Conservation (phyloP, 2,113 vertebrate species). For the Percopsis transmontana region DNA sequence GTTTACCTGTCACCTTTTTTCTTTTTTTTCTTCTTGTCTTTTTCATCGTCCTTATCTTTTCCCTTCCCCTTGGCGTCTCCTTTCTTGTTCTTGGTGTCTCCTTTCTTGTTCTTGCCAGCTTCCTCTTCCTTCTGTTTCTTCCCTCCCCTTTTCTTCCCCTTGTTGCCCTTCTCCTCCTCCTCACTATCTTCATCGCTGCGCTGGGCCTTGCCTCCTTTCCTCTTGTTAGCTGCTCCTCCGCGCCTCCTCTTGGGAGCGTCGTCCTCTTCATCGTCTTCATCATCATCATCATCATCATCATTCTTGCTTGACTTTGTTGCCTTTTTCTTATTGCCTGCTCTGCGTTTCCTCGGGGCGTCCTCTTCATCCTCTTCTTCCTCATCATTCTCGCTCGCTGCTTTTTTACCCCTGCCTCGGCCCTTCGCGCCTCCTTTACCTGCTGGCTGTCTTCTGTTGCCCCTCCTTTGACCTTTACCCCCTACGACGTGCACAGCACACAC, state of each 20-base stretch:
- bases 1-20: constrained; percentile 75
- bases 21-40: constrained; percentile 75
- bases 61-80: constrained; percentile 57
- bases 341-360: constrained; percentile 63
- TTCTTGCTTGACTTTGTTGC: constrained; percentile 41
- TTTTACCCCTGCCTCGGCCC: constrained; percentile 59
- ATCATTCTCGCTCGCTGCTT: constrained; percentile 59
- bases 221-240: constrained; percentile 57
- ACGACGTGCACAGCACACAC: constrained; percentile 7
- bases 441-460: constrained; percentile 58
- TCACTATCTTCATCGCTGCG: constrained; percentile 62
- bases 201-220: constrained; percentile 57
- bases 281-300: constrained; percentile 60
- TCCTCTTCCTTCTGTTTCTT: constrained; percentile 56
- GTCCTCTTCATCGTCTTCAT: constrained; percentile 47
- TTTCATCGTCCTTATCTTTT: constrained; percentile 59
- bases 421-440: constrained; percentile 55
- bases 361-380: constrained; percentile 69
- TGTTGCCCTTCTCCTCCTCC: constrained; percentile 28
- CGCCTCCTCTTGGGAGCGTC: constrained; percentile 51
- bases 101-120: constrained; percentile 41
- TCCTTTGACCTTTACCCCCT: constrained; percentile 58
- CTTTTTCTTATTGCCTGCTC: constrained; percentile 67
- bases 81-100: constrained; percentile 19
- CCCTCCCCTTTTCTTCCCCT: constrained; percentile 64